Evolutionary conservation across 2,797 vertebrate genomes (phyloP).

Genomic region (Arnoldichthys spilopterus): DNA sequence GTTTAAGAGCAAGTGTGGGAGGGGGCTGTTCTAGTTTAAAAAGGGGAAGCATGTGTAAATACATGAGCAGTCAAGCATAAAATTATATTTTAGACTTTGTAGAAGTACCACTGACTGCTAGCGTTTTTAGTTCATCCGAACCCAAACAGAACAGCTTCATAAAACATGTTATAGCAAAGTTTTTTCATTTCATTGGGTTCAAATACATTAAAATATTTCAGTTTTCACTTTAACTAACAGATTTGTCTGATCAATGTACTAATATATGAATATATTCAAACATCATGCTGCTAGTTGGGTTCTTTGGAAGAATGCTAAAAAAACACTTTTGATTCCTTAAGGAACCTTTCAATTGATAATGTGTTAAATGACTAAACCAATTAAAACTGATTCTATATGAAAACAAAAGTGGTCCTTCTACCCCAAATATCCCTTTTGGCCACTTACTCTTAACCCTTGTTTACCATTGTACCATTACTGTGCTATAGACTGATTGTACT

Average conservation of each 20-base stretch:
- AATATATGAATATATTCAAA: neutral
- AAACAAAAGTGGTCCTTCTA: no score
- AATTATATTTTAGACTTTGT: neutral
- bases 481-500: no score
- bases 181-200: neutral
- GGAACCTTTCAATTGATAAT: no score
- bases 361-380: no score
- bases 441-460: no score
- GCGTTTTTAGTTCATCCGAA: neutral
- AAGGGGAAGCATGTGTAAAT: neutral
- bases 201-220: neutral
- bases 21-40: neutral
- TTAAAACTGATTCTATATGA: no score
- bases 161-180: neutral
- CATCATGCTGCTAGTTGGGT: neutral
- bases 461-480: no score
- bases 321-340: no score
- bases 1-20: neutral
- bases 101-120: neutral
- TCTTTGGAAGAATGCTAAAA: no score
- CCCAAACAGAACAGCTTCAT: neutral
- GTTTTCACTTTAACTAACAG: neutral
- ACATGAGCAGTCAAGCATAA: conserved; percentile 3
- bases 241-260: neutral
- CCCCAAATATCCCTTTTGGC: no score